Conservation (phyloP, 1,140 invertebrate genomes). For the Gonioctena quinquepunctata region DNA sequence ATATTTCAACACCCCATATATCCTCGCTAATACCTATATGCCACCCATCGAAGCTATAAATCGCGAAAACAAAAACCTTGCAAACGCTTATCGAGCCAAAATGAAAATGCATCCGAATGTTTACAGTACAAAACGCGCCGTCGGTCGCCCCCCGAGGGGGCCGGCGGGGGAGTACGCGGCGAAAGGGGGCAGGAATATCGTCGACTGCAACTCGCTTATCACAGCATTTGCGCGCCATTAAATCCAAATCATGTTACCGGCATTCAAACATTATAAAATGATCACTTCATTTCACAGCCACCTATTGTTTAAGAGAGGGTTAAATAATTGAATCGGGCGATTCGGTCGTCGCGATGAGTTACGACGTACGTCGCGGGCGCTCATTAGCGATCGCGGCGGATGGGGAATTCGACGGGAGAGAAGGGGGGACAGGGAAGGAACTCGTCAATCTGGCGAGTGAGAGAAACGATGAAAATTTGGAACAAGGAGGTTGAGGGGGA, state of each 20-base stretch:
- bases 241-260: constrained; percentile 56
- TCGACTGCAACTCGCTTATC: constrained; percentile 53
- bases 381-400: neutral
- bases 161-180: constrained; percentile 10
- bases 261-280: constrained; percentile 57
- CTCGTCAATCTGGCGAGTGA: neutral
- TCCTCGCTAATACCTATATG: neutral
- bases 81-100: constrained; percentile 34
- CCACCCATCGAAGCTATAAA: neutral
- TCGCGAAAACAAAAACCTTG: neutral
- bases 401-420: neutral
- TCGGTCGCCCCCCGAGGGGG: neutral
- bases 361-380: neutral
- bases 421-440: neutral
- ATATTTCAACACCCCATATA: too few species aligned
- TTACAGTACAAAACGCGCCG: constrained; percentile 32
- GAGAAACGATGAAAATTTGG: neutral
- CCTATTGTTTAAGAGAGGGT: constrained; percentile 58
- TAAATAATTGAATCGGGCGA: constrained; percentile 55
- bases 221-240: constrained; percentile 55
- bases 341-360: neutral
- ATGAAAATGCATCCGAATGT: constrained; percentile 52
- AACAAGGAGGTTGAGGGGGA: neutral
- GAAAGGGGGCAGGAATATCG: constrained; percentile 32
- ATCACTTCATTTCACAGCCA: constrained; percentile 57